Percentiles rank a stretch among this genome's conserved stretches.
These are phyloP conservation scores for Labia minor DNA, from an alignment of 2,888 invertebrate genomes.

Conservation along the genomic window DNA sequence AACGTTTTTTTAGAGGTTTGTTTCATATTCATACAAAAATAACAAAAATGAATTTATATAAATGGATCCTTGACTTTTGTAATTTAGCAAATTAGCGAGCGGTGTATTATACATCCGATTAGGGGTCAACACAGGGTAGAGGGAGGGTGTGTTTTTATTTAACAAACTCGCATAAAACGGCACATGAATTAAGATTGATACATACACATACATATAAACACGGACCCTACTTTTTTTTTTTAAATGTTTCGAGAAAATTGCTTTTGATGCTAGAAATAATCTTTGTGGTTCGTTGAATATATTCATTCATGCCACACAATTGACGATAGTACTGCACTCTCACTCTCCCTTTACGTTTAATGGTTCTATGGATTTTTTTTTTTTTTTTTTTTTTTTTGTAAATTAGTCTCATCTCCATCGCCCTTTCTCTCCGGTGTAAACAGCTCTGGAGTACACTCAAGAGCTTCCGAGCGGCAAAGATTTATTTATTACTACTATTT, in stretches of 20 bases:
- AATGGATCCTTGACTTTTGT: conserved; percentile 8
- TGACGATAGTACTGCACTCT: not conserved
- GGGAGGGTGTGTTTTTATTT: not conserved
- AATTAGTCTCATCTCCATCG: not conserved
- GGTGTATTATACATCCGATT: conserved; percentile 3
- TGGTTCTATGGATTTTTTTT: not conserved
- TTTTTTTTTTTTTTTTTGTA: too few relatives aligned
- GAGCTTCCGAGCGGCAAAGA: not conserved
- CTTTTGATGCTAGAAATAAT: conserved; percentile 13
- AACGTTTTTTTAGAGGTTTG: too few relatives aligned
- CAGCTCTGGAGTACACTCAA: not conserved
- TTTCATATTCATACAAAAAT: not conserved
- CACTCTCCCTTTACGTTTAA: not conserved
- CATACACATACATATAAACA: not conserved
- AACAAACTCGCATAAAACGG: not conserved
- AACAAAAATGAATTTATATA: not conserved
- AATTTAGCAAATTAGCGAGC: not conserved
- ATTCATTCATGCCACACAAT: conserved; percentile 13
- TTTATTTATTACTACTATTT: not conserved
- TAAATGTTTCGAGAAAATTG: conserved; percentile 13
- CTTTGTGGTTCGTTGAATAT: conserved; percentile 13
- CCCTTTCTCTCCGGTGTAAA: not conserved
- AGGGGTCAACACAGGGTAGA: not conserved
- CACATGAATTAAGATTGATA: conserved; percentile 5
- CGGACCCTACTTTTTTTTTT: not conserved